These are phyloP conservation scores for Cyprinus carpio DNA, from an alignment of 2,113 vertebrate species.

Conservation along the genomic window DNA sequence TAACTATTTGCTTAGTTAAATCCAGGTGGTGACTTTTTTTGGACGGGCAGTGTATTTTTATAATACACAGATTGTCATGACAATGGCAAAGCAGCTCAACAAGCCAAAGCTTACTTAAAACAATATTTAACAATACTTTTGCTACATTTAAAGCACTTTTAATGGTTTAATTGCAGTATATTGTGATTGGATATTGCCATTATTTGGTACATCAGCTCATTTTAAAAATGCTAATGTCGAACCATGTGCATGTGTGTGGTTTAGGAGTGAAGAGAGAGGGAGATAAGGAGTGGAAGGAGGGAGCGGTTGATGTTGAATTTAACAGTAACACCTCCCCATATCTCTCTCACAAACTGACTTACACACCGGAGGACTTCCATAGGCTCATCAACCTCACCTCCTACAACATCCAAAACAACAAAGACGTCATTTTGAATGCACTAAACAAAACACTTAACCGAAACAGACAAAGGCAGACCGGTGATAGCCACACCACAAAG, in stretches of 20 bases:
- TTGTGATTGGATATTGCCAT: neutral
- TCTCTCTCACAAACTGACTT: neutral
- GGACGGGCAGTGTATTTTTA: too few relatives aligned
- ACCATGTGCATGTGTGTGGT: neutral
- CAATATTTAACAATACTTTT: neutral
- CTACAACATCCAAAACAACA: slow-evolving; percentile 79
- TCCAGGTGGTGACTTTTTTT: too few relatives aligned
- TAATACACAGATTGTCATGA: too few relatives aligned
- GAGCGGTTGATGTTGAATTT: slow-evolving; percentile 72
- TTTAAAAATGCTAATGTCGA: neutral
- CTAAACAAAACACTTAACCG: neutral
- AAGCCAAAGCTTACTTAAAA: neutral
- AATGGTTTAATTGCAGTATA: neutral
- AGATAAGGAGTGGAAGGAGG: slow-evolving; percentile 67
- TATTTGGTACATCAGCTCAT: neutral
- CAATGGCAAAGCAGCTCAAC: too few relatives aligned
- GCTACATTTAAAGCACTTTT: neutral
- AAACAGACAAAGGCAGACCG: neutral
- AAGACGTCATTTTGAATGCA: neutral
- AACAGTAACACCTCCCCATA: slow-evolving; percentile 18
- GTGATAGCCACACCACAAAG: neutral
- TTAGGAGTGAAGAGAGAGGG: slow-evolving; percentile 74
- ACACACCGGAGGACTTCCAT: neutral
- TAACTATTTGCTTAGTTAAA: too few relatives aligned
- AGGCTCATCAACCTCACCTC: neutral